Evolutionary conservation across 2,888 invertebrate genomes (phyloP).

Genomic region (Volucella inflata): DNA sequence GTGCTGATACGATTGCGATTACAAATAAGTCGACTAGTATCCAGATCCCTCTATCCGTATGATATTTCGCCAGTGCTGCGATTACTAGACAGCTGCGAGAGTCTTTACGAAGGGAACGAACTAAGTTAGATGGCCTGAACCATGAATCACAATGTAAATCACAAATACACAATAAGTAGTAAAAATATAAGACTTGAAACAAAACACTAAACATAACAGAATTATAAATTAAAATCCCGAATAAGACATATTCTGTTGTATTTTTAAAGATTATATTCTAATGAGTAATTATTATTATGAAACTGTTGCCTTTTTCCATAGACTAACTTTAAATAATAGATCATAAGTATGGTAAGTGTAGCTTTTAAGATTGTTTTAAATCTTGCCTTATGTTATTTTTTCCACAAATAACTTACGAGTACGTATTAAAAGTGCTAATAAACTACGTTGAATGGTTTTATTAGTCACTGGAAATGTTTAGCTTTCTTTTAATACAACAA

Average conservation of each 20-base stretch:
- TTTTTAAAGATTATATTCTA: constrained; percentile 32
- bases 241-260: constrained; percentile 31
- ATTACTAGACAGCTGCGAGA: constrained; percentile 92
- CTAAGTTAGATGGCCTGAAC: constrained; percentile 85
- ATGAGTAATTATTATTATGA: constrained; percentile 6
- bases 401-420: constrained; percentile 10
- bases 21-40: constrained; percentile 92
- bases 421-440: constrained; percentile 2
- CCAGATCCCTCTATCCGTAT: constrained; percentile 93
- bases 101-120: constrained; percentile 92
- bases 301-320: constrained; percentile 42
- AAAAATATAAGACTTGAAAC: constrained; percentile 53
- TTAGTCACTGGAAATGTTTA: constrained; percentile 46
- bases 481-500: constrained; percentile 46
- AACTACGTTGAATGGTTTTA: constrained; percentile 47
- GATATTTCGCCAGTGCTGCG: constrained; percentile 94
- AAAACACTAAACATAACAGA: constrained; percentile 1
- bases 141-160: constrained; percentile 64
- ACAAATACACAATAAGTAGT: constrained; percentile 66
- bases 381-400: constrained; percentile 79
- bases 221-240: constrained; percentile 10
- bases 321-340: constrained; percentile 60
- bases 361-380: constrained; percentile 81
- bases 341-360: constrained; percentile 33
- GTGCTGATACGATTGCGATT: constrained; percentile 91